Evolutionary conservation across 2,888 invertebrate genomes (phyloP).

Genomic region (Brachycybe producta): DNA sequence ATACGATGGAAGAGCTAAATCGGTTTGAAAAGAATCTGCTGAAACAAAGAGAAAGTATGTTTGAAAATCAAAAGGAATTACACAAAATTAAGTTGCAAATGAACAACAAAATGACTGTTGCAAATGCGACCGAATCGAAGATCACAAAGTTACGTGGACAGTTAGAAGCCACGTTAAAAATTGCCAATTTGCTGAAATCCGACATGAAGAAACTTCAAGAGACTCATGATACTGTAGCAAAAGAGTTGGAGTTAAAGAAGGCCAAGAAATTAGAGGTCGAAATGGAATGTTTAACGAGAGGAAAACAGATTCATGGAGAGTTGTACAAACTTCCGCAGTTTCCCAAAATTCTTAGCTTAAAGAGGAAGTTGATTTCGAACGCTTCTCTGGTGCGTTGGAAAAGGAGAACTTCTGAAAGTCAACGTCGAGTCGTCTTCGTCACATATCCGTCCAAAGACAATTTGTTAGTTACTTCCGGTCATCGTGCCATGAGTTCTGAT

Average conservation of each 20-base stretch:
- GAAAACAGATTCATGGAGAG: slow-evolving; percentile 5
- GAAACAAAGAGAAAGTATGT: slow-evolving; percentile 9
- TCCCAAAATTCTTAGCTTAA: neutral
- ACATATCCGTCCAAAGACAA: neutral
- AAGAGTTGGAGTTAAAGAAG: too few species aligned
- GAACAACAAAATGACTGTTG: too few species aligned
- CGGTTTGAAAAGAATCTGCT: neutral
- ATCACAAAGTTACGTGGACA: too few species aligned
- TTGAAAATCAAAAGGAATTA: too few species aligned
- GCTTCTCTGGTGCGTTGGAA: too few species aligned
- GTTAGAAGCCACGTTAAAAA: too few species aligned
- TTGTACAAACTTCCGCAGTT: neutral
- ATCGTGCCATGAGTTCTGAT: neutral
- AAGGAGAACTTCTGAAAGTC: neutral
- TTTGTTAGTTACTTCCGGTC: neutral
- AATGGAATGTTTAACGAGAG: slow-evolving; percentile 6
- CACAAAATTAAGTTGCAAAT: too few species aligned
- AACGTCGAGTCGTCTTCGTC: neutral
- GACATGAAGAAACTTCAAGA: too few species aligned
- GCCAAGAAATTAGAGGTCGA: too few species aligned
- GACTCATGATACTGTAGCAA: too few species aligned
- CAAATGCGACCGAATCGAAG: too few species aligned
- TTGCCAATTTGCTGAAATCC: too few species aligned
- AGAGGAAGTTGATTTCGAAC: neutral
- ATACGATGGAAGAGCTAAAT: slow-evolving; percentile 14